These are phyloP conservation scores for Erynnis tages DNA, from an alignment of 2,888 invertebrate species.

Conservation along the genomic window DNA sequence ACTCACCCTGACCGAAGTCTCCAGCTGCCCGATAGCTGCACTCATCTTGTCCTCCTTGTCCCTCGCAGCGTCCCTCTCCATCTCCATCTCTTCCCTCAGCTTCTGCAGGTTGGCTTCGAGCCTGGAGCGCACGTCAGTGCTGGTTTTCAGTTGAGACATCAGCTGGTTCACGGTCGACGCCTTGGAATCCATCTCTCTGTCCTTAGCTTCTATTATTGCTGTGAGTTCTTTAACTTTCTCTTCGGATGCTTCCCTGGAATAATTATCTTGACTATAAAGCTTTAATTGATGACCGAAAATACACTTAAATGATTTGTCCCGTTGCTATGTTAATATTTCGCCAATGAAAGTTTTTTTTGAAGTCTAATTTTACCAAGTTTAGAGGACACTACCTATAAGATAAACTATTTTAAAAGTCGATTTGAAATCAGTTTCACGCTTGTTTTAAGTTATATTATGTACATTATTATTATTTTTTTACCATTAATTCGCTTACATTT, in stretches of 20 bases:
- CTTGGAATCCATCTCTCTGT: conserved; percentile 43
- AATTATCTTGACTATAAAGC: no score
- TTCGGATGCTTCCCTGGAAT: conserved; percentile 36
- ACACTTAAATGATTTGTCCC: no score
- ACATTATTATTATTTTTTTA: no score
- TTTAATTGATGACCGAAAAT: no score
- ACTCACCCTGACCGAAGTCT: conserved; percentile 40
- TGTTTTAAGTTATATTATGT: no score
- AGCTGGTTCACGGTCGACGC: conserved; percentile 43
- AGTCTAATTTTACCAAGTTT: no score
- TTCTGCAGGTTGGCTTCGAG: conserved; percentile 39
- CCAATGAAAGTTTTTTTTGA: no score
- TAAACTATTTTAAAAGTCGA: no score
- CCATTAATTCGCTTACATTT: no score
- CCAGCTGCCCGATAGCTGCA: conserved; percentile 40
- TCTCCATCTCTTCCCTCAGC: conserved; percentile 39
- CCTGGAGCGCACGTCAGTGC: conserved; percentile 40
- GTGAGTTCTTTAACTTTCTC: conserved; percentile 35
- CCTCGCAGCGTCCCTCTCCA: conserved; percentile 36
- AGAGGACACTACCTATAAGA: no score
- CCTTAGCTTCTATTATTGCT: conserved; percentile 31
- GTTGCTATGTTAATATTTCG: no score
- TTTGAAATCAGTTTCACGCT: no score
- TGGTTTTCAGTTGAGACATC: conserved; percentile 46
- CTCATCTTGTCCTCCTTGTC: conserved; percentile 40